Percentiles rank a stretch among this genome's conserved stretches.
These are phyloP conservation scores for Paedocypris micromegethes DNA, from an alignment of 2,797 vertebrate species.

Conservation along the genomic window DNA sequence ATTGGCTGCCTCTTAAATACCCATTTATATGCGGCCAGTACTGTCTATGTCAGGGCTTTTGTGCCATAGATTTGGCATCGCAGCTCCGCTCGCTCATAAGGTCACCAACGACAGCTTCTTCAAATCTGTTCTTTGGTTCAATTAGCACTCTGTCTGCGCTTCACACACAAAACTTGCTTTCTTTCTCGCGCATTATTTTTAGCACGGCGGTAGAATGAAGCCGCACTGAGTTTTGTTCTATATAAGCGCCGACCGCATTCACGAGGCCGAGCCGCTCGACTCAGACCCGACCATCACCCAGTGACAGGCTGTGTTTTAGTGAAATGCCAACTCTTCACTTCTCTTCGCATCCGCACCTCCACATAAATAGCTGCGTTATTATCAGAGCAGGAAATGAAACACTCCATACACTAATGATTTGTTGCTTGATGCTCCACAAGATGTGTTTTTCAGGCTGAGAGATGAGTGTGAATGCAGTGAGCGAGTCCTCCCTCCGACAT, in stretches of 20 bases:
- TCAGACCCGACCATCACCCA: slow-evolving; percentile 7
- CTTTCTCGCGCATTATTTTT: slow-evolving; percentile 35
- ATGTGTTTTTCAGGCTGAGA: slow-evolving; percentile 15
- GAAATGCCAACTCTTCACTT: slow-evolving; percentile 31
- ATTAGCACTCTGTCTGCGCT: slow-evolving; percentile 43
- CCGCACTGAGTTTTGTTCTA: slow-evolving; percentile 31
- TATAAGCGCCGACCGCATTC: slow-evolving; percentile 42
- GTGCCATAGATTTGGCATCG: slow-evolving; percentile 38
- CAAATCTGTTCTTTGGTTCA: slow-evolving; percentile 46
- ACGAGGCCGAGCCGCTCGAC: slow-evolving; percentile 27
- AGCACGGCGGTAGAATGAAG: slow-evolving; percentile 38
- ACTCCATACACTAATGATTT: slow-evolving; percentile 22
- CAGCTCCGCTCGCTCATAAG: slow-evolving; percentile 32
- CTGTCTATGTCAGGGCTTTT: slow-evolving; percentile 42
- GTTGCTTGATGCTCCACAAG: slow-evolving; percentile 11
- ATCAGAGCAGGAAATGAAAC: slow-evolving; percentile 33
- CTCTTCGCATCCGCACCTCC: slow-evolving; percentile 33
- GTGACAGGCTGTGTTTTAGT: slow-evolving; percentile 12
- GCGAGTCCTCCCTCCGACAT: not conserved
- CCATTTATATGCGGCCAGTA: slow-evolving; percentile 45
- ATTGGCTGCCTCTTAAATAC: slow-evolving; percentile 45
- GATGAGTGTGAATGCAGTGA: slow-evolving; percentile 1
- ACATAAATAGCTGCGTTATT: slow-evolving; percentile 30
- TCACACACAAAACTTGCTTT: slow-evolving; percentile 26
- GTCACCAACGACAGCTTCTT: slow-evolving; percentile 45